Evolutionary conservation across 92 coral and sea anemone species (phyloP).

Genomic region (Zoanthus solanderi): DNA sequence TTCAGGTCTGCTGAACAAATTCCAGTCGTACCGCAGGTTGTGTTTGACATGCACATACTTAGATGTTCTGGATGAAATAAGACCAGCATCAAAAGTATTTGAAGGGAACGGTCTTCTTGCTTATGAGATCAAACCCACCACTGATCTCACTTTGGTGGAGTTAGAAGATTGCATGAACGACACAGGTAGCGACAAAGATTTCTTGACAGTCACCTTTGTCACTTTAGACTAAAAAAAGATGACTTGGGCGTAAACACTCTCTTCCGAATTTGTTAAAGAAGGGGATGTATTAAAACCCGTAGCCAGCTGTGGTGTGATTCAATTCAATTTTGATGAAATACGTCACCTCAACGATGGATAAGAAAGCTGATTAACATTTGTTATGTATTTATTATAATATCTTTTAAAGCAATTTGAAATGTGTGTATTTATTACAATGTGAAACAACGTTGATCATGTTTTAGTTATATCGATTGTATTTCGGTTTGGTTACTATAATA

Average conservation of each 20-base stretch:
- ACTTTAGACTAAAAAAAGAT: constrained; percentile 17
- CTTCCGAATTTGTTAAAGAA: constrained; percentile 11
- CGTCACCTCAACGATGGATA: not conserved
- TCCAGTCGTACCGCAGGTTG: constrained; percentile 15
- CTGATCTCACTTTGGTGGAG: constrained; percentile 4
- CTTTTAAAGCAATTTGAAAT: too few species aligned
- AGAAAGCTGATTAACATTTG: not conserved
- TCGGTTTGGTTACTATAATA: too few species aligned
- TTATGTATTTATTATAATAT: too few species aligned
- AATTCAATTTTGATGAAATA: constrained; percentile 15
- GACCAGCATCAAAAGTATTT: constrained; percentile 37
- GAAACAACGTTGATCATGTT: too few species aligned
- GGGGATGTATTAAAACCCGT: constrained; percentile 36
- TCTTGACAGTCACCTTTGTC: constrained; percentile 30
- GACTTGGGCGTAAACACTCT: constrained; percentile 14
- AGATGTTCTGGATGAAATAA: constrained; percentile 26
- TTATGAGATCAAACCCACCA: constrained; percentile 20
- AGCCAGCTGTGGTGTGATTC: not conserved
- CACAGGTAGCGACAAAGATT: not conserved
- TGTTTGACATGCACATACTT: constrained; percentile 19
- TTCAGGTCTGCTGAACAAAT: constrained; percentile 26
- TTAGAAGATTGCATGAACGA: not conserved
- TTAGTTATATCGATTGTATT: too few species aligned
- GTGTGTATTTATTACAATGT: too few species aligned
- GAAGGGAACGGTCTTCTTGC: constrained; percentile 32